Evolutionary conservation across 1,140 invertebrate genomes (phyloP).

Genomic region (Zaprionus africanus): DNA sequence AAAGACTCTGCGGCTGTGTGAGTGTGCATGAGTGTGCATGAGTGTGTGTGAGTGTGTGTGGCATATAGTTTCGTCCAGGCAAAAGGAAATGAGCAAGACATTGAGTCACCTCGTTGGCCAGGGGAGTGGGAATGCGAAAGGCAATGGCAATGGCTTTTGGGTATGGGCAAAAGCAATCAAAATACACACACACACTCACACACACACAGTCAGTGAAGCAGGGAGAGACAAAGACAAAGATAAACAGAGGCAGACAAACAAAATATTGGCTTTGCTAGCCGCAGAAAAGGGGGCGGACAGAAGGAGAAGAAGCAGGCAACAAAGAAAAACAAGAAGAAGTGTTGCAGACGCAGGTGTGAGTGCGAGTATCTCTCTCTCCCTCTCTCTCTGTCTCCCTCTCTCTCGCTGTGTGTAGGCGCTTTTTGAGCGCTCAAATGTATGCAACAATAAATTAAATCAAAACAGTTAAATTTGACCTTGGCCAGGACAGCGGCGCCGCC

Average conservation of each 20-base stretch:
- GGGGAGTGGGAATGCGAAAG: conserved; percentile 7
- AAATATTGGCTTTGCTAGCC: conserved; percentile 76
- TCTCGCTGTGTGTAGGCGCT: conserved; percentile 24
- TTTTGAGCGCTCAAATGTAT: conserved; percentile 64
- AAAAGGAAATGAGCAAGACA: conserved; percentile 79
- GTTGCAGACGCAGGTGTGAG: conserved; percentile 15
- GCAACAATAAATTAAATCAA: conserved; percentile 82
- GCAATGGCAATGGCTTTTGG: conserved; percentile 33
- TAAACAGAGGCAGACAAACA: conserved; percentile 80
- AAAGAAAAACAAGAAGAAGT: conserved; percentile 13
- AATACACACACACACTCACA: conserved; percentile 53
- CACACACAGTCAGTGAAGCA: conserved; percentile 22
- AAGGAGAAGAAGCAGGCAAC: conserved; percentile 27
- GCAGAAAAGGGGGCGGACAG: conserved; percentile 4
- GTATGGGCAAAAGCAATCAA: conserved; percentile 73
- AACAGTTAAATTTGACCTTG: conserved; percentile 79
- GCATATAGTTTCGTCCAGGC: conserved; percentile 64
- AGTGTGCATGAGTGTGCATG: conserved; percentile 8
- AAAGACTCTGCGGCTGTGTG: conserved; percentile 41
- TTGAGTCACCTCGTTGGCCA: conserved; percentile 68
- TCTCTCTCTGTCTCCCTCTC: background rate
- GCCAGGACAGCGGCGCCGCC: conserved; percentile 43
- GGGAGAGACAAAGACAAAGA: conserved; percentile 71
- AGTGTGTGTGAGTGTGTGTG: conserved; percentile 19
- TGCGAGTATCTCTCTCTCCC: background rate